A percentile compares a stretch with the other conserved stretches of the same genome.
These are phyloP conservation scores for Chaenocephalus aceratus DNA, from an alignment of 2,113 vertebrate genomes.

Conservation along the genomic window DNA sequence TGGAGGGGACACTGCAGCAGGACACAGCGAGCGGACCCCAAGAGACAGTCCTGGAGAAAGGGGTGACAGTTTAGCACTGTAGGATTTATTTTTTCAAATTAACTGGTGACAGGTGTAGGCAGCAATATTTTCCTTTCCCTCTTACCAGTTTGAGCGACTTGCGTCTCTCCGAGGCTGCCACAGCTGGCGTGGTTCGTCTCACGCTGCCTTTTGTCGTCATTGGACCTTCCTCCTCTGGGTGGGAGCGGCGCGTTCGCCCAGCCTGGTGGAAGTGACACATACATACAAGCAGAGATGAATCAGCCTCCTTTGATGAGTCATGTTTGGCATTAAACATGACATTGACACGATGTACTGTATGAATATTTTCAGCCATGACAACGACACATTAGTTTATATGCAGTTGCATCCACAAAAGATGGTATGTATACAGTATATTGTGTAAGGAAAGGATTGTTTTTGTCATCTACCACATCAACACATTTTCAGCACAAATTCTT, in stretches of 20 bases:
- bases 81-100: neutral
- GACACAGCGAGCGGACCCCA: slow-evolving; percentile 87
- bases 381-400: neutral
- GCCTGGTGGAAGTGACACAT: slow-evolving; percentile 39
- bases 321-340: neutral
- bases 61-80: neutral
- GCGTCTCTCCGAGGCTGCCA: slow-evolving; percentile 85
- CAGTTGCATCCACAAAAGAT: neutral
- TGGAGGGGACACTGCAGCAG: slow-evolving; percentile 90
- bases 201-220: slow-evolving; percentile 56
- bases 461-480: neutral
- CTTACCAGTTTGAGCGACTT: slow-evolving; percentile 90
- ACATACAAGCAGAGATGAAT: neutral
- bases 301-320: neutral
- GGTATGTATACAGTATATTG: neutral
- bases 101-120: neutral
- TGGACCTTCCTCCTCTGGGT: slow-evolving; percentile 75
- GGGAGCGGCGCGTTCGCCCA: slow-evolving; percentile 75
- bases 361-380: neutral
- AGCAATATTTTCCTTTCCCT: neutral
- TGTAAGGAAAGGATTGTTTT: neutral
- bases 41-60: slow-evolving; percentile 87
- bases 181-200: slow-evolving; percentile 76
- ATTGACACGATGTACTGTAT: neutral
- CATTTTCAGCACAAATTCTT: neutral